Evolutionary conservation across 2,113 vertebrate species (phyloP).

Genomic region (Pituophis catenifer): DNA sequence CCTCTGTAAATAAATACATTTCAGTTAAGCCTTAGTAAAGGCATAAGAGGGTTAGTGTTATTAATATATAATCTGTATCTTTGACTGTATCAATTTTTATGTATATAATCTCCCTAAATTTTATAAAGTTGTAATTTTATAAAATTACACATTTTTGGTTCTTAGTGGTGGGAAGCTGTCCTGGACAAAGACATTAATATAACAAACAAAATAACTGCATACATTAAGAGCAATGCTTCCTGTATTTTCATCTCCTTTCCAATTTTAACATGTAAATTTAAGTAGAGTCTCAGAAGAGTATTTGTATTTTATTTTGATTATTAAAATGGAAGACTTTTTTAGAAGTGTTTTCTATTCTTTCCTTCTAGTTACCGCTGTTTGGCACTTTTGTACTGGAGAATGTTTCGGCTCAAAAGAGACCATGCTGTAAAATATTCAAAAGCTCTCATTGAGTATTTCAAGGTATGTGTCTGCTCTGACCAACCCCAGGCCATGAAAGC

Average conservation of each 20-base stretch:
- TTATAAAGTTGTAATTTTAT: neutral
- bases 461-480: slow-evolving; percentile 72
- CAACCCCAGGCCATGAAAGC: neutral
- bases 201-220: neutral
- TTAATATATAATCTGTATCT: neutral
- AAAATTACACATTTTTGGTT: neutral
- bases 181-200: neutral
- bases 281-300: neutral
- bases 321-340: neutral
- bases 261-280: neutral
- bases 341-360: slow-evolving; percentile 40
- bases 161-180: neutral
- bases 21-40: neutral
- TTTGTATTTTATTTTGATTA: neutral
- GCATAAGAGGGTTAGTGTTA: neutral
- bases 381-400: slow-evolving; percentile 96
- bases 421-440: slow-evolving; percentile 95
- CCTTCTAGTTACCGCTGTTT: slow-evolving; percentile 88
- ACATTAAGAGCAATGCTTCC: neutral
- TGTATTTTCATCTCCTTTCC: neutral
- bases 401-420: slow-evolving; percentile 97
- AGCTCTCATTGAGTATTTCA: slow-evolving; percentile 94
- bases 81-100: neutral
- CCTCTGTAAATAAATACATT: neutral
- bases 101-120: neutral